These are phyloP conservation scores for Battus philenor DNA, from an alignment of 1,140 invertebrate species.

Conservation along the genomic window DNA sequence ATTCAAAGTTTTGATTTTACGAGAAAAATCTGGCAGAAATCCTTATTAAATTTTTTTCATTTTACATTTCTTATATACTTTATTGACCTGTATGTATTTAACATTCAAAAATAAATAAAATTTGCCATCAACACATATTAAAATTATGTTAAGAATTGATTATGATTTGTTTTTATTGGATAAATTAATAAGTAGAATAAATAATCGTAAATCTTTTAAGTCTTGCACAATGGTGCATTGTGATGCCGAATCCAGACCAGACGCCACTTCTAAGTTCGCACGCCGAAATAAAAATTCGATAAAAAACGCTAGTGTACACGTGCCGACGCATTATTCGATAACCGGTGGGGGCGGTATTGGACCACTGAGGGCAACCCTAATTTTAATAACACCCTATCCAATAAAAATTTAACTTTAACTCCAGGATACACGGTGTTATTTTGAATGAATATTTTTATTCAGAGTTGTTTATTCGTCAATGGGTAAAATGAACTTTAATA, in stretches of 20 bases:
- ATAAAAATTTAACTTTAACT: constrained; percentile 24
- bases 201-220: constrained; percentile 20
- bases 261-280: constrained; percentile 65
- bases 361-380: constrained; percentile 60
- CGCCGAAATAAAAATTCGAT: constrained; percentile 63
- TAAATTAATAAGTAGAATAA: constrained; percentile 5
- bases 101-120: no score
- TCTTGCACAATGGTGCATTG: constrained; percentile 31
- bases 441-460: background rate
- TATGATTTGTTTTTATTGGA: no score
- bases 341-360: constrained; percentile 70
- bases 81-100: no score
- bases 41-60: no score
- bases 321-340: constrained; percentile 69
- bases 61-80: no score
- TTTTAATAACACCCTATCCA: constrained; percentile 25
- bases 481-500: constrained; percentile 11
- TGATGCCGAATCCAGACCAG: constrained; percentile 47
- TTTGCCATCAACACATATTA: no score
- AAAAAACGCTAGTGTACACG: constrained; percentile 61
- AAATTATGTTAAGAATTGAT: no score
- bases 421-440: constrained; percentile 11
- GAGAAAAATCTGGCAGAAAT: no score
- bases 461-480: background rate
- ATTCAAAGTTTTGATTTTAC: no score